Evolutionary conservation across 2,888 invertebrate species (phyloP).

Genomic region (Caenorhabditis macrosperma): DNA sequence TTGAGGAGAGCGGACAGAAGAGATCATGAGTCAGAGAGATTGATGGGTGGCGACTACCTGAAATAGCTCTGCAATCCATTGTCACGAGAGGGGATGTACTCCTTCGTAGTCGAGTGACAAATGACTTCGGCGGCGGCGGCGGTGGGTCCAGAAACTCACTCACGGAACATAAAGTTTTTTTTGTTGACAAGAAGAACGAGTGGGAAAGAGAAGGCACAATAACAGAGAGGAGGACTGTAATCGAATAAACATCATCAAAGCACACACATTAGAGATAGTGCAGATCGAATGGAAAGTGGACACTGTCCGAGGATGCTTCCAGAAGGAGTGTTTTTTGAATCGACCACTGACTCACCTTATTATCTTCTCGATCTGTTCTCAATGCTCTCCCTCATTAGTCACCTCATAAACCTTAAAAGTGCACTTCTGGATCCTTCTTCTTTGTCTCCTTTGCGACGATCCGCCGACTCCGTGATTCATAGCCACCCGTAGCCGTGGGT

Average conservation of each 20-base stretch:
- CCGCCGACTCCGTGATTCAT: constrained; percentile 35
- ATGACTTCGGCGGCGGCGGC: background rate
- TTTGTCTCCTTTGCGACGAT: background rate
- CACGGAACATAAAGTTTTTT: background rate
- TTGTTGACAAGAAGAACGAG: background rate
- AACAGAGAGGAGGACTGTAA: background rate
- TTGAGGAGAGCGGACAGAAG: background rate
- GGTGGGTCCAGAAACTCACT: background rate
- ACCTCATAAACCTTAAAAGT: constrained; percentile 32
- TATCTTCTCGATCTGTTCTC: constrained; percentile 8
- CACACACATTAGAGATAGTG: background rate
- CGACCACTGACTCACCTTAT: constrained; percentile 14
- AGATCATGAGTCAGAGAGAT: constrained; percentile 16
- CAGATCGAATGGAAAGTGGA: background rate
- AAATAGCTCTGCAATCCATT: constrained; percentile 15
- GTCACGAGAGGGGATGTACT: background rate
- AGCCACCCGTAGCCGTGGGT: constrained; percentile 11
- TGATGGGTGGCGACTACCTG: constrained; percentile 3
- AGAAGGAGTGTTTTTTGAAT: background rate
- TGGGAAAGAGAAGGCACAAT: background rate
- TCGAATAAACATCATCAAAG: background rate
- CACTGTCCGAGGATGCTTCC: background rate
- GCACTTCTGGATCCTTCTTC: background rate
- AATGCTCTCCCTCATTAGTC: constrained; percentile 31
- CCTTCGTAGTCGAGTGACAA: background rate